phyloP scores from a whole-genome alignment of 53 echinoderm and acorn worm species.

The Holothuria scabra region DNA sequence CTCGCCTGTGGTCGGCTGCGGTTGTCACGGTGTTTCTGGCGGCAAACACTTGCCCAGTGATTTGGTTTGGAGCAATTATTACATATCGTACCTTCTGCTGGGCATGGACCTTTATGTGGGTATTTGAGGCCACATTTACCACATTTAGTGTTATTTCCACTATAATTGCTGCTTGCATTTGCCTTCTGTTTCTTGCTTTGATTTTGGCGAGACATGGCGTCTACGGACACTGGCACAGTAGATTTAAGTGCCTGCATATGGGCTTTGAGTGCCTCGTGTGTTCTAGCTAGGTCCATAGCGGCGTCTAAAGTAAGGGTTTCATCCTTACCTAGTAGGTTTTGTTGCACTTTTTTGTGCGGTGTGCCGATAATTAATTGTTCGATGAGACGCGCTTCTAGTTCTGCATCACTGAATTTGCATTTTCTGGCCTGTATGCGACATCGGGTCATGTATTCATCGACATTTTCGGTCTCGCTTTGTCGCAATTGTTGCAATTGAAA shows the following conservation, averaged over 20 bases:
- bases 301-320: slow-evolving; percentile 57
- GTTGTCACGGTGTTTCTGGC: background rate
- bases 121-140: slow-evolving; percentile 33
- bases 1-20: too few relatives aligned
- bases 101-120: slow-evolving; percentile 15
- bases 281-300: slow-evolving; percentile 57
- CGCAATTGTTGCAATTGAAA: slow-evolving; percentile 55
- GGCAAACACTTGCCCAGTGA: slow-evolving; percentile 33
- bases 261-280: slow-evolving; percentile 58
- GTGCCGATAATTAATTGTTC: slow-evolving; percentile 71
- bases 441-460: slow-evolving; percentile 57
- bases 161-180: background rate
- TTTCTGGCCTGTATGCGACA: slow-evolving; percentile 56
- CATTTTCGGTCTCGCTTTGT: slow-evolving; percentile 48
- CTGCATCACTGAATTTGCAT: slow-evolving; percentile 58
- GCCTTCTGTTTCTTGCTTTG: too few relatives aligned
- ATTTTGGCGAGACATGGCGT: too few relatives aligned
- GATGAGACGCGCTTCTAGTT: slow-evolving; percentile 48
- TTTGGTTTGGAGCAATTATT: slow-evolving; percentile 29
- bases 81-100: slow-evolving; percentile 37
- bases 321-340: slow-evolving; percentile 57
- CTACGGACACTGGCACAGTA: slow-evolving; percentile 28
- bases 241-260: slow-evolving; percentile 51
- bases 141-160: slow-evolving; percentile 14
- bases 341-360: slow-evolving; percentile 59